Conservation (phyloP, 1,140 invertebrate species). For the Microplitis mediator region DNA sequence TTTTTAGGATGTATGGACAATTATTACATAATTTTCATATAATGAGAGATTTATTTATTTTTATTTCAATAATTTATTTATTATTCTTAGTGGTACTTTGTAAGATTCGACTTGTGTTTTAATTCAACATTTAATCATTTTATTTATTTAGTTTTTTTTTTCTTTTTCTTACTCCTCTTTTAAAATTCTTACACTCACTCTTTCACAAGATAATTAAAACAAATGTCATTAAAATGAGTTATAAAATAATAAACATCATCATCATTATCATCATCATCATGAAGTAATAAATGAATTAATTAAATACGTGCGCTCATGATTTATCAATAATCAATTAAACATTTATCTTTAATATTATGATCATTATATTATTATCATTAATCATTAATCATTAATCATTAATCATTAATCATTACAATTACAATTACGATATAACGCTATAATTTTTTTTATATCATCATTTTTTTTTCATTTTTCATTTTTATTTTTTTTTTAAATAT, state of each 20-base stretch:
- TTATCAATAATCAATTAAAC: conserved; percentile 53
- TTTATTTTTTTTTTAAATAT: conserved; percentile 40
- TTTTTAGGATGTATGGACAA: conserved; percentile 62
- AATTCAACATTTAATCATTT: conserved; percentile 24
- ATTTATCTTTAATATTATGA: conserved; percentile 57
- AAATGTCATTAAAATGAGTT: neutral
- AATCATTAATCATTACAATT: conserved; percentile 58
- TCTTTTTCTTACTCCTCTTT: conserved; percentile 26
- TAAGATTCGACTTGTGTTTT: conserved; percentile 47
- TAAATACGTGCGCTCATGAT: conserved; percentile 55
- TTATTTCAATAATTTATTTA: too few species aligned
- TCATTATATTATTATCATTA: conserved; percentile 52
- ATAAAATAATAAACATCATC: conserved; percentile 1
- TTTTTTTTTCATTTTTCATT: conserved; percentile 30
- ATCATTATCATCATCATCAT: conserved; percentile 40
- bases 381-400: conserved; percentile 19
- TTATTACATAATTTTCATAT: conserved; percentile 63
- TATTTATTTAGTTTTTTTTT: neutral
- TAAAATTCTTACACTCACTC: conserved; percentile 38
- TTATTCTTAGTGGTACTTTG: conserved; percentile 52
- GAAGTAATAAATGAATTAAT: conserved; percentile 56
- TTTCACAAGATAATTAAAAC: conserved; percentile 39
- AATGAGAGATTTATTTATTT: conserved; percentile 49
- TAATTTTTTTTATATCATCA: conserved; percentile 47
- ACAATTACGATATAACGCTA: conserved; percentile 62